These are phyloP conservation scores for Platynereis dumerilii DNA, from an alignment of 2,888 invertebrate genomes.

Conservation along the genomic window DNA sequence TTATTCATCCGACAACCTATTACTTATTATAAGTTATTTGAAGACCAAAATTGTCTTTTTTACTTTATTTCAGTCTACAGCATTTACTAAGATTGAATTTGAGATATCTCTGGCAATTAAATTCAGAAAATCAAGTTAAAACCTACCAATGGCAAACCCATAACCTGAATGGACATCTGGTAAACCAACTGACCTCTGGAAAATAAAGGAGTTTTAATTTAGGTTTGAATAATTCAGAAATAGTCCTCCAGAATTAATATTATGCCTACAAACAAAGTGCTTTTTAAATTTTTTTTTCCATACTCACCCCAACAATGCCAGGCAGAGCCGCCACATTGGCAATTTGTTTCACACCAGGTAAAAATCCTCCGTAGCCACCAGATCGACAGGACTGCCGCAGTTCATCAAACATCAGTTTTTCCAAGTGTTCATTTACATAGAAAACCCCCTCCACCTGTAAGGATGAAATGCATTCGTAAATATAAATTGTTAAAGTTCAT, in stretches of 20 bases:
- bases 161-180: constrained; percentile 99
- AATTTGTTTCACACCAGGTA: constrained; percentile 98
- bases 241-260: neutral
- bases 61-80: too few relatives aligned
- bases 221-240: neutral
- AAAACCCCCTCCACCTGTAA: constrained; percentile 91
- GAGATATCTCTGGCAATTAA: too few relatives aligned
- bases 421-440: constrained; percentile 90
- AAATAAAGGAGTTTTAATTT: constrained; percentile 27
- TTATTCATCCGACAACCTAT: too few relatives aligned
- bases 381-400: constrained; percentile 87
- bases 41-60: too few relatives aligned
- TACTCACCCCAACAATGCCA: constrained; percentile 82
- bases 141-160: constrained; percentile 94
- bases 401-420: constrained; percentile 97
- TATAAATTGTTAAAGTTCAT: too few relatives aligned
- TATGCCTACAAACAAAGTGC: neutral
- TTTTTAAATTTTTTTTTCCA: constrained; percentile 1
- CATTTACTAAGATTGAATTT: too few relatives aligned
- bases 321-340: constrained; percentile 98
- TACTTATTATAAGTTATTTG: too few relatives aligned
- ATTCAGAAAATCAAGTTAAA: too few relatives aligned
- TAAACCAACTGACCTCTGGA: constrained; percentile 81
- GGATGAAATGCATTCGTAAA: too few relatives aligned
- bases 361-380: constrained; percentile 88